Base-by-base conservation (phyloP, 2,797 vertebrate species). In the Sebastes vulpes region DNA sequence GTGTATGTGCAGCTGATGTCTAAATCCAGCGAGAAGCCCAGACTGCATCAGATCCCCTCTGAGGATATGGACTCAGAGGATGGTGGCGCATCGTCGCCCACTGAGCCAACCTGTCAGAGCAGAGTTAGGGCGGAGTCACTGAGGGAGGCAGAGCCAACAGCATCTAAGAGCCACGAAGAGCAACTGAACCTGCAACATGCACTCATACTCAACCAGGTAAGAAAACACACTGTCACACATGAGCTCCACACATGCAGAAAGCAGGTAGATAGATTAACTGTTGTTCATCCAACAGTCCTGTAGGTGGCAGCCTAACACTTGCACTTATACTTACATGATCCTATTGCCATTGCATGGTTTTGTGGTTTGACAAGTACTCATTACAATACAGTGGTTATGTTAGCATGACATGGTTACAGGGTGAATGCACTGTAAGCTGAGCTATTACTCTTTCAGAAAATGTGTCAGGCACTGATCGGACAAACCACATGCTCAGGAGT, bases 41-140 rank as follows among this genome's bases (percentile, higher is more conserved):
- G 97, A 14, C 95, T 99, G 72, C 95, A 95, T 65, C 98, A 99
- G 94, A 99, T 99, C 79, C 98, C 98, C 0, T 99, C 97, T 0
- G 98, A 99, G 93, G 98, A 98, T 69, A 97, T 98, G 93, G 98
- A 99, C 91, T 97, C 96, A 0, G 97, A 97, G 60, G 96, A 97
- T 2, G 92, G 94, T 1, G 94, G 85, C 0, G 53, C 75, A 2
- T 50, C 84, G 1, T 93, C 94, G 1, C 91, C 94, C 23, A 83
- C 90, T 6, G 96, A 95, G 76, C 84, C 79, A 0, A 83, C 91
- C 64, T 95, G 92, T 81, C 94, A 91, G 65, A 83, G 85, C 76
- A 85, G 81, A 79, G 81, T 9, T 46, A 89, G 87, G 87, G 87
- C 38, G n/a, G 96, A 91, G 75, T 92, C 95, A 18, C 84, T 92